Evolutionary conservation across 2,113 vertebrate genomes (phyloP).

Genomic region (Cynocephalus volans): DNA sequence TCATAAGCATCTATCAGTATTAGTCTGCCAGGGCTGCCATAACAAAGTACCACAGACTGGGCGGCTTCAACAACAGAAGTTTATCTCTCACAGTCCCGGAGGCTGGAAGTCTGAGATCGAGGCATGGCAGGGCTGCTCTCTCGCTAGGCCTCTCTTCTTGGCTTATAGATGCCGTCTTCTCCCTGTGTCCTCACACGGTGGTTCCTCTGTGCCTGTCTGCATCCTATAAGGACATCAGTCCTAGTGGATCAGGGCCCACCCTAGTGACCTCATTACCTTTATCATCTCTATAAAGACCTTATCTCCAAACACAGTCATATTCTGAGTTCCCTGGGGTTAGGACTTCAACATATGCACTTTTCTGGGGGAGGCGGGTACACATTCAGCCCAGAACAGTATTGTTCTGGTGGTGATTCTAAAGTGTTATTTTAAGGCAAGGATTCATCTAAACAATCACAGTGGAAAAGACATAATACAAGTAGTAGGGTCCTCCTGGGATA

Average conservation of each 20-base stretch:
- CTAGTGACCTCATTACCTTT: not conserved
- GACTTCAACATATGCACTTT: not conserved
- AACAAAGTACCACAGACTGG: fast-evolving
- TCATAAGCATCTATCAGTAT: not conserved
- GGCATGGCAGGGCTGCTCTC: too few relatives aligned
- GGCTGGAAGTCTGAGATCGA: not conserved
- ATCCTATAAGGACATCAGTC: not conserved
- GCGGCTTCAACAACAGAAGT: fast-evolving
- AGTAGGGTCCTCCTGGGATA: not conserved
- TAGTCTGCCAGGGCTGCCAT: not conserved
- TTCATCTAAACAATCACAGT: not conserved
- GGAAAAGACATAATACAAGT: not conserved
- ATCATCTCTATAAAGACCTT: not conserved
- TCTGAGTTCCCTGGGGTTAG: not conserved
- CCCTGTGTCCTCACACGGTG: fast-evolving
- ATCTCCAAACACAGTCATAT: not conserved
- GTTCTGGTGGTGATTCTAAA: not conserved
- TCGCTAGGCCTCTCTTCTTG: not conserved
- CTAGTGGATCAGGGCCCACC: not conserved
- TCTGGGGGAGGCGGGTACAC: not conserved
- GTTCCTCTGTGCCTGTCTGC: not conserved
- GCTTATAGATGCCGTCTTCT: not conserved
- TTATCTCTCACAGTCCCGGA: not conserved
- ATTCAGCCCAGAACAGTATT: not conserved
- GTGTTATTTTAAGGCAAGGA: not conserved